Evolutionary conservation across 2,797 vertebrate genomes (phyloP).

Genomic region (Betta splendens): DNA sequence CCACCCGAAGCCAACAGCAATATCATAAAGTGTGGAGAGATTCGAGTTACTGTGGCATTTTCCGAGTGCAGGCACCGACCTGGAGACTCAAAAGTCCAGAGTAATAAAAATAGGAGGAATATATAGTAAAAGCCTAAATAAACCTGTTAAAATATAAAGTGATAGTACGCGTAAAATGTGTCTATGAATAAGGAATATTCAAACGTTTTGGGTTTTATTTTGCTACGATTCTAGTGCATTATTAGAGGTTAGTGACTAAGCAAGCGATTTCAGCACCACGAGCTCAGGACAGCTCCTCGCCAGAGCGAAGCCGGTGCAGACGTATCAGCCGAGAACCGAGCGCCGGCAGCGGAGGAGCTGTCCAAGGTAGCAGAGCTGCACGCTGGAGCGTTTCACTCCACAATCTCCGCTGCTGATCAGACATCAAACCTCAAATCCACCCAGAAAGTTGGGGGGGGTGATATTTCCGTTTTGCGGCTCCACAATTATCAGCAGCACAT

Average conservation of each 20-base stretch:
- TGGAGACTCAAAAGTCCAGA: conserved; percentile 1
- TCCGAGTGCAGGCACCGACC: conserved; percentile 11
- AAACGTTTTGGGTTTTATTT: not conserved
- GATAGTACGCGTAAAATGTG: not conserved
- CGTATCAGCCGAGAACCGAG: conserved; percentile 31
- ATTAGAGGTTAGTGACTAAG: conserved; percentile 27
- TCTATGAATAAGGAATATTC: not conserved
- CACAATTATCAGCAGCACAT: conserved; percentile 6
- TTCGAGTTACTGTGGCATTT: conserved; percentile 25
- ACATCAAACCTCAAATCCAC: not conserved
- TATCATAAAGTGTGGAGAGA: conserved; percentile 31
- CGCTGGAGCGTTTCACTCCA: not conserved
- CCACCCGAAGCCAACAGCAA: conserved; percentile 40
- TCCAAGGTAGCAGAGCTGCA: conserved; percentile 40
- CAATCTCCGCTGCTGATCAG: not conserved
- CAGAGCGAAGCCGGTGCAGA: conserved; percentile 45
- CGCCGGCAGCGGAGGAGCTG: conserved; percentile 58
- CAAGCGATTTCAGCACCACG: conserved; percentile 73
- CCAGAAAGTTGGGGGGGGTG: conserved; percentile 37
- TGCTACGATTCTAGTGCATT: conserved; percentile 22
- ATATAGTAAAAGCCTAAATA: not conserved
- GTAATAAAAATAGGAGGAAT: not conserved
- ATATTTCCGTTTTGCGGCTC: conserved; percentile 1
- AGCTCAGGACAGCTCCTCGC: conserved; percentile 65
- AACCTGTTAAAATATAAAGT: not conserved